Evolutionary conservation across 2,113 vertebrate species (phyloP), one percentile per base, ranked within the genome.

Genomic region (Fregetta grallaria): DNA sequence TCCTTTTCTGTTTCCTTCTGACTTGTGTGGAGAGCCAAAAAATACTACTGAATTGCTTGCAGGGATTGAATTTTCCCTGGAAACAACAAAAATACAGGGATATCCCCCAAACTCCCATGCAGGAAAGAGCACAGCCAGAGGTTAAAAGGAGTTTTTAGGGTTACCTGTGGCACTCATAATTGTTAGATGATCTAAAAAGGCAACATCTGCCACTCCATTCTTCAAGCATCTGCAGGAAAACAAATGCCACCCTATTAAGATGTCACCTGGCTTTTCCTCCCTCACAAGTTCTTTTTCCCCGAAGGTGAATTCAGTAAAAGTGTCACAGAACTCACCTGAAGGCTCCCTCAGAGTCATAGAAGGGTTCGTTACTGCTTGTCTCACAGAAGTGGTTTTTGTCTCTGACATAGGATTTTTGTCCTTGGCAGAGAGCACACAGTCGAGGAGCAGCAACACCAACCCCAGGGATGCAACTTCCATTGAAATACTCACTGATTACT

Each of bases 331-430:
- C 96, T 93, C 96, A 99, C 99, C 98, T 99, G 96, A 99, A 98
- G 34, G 99, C 99, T 52, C 99, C 99, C 72, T 99, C 98, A 32
- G 97, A 99, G 96, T 98, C 98, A 82, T 98, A 99, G 97, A 98
- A 99, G 25, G 99, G 99, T 58, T 99, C 99, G 1, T 92, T 98
- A 90, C 98, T 97, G 67, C 98, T 99, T 7, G 98, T 98, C 87
- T 99, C 99, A 62, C 99, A 99, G 97, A 98, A 98, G 90, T 98
- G 98, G 96, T 99, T 99, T 84, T 93, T 98, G 92, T 99, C 98
- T 79, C 98, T 98, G 62, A 98, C 96, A 82, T 98, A 99, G 7
- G 99, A 99, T 86, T 98, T 99, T 80, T 98, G 97, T 65, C 99
- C 99, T 96, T 97, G 98, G 96, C 99, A 99, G 66, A 99, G 97